Evolutionary conservation across 2,888 invertebrate species (phyloP).

Genomic region (Beris chalybata): DNA sequence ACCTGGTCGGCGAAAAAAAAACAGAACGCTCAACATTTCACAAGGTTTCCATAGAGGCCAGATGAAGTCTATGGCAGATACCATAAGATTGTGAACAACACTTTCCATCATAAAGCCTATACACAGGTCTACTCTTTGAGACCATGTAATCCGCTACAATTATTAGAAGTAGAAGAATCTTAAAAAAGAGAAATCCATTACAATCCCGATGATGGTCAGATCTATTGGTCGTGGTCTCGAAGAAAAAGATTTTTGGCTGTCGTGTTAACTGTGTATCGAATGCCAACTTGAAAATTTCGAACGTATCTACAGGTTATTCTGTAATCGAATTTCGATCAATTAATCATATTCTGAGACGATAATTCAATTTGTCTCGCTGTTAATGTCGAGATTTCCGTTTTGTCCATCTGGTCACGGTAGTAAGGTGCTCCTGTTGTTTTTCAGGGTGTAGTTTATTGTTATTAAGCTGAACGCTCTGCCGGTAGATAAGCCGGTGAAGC

Average conservation of each 20-base stretch:
- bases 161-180: no score
- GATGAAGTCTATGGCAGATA: no score
- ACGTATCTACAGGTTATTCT: constrained; percentile 12
- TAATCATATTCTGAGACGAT: constrained; percentile 34
- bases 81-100: no score
- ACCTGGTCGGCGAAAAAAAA: background rate
- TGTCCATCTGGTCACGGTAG: constrained; percentile 16
- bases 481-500: constrained; percentile 2
- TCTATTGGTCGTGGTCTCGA: background rate
- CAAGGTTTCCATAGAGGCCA: constrained; percentile 3
- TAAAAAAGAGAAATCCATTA: constrained; percentile 20
- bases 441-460: constrained; percentile 8
- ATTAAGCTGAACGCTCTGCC: no score
- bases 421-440: constrained; percentile 24
- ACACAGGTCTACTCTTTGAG: no score
- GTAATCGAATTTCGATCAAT: constrained; percentile 33
- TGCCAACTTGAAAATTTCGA: constrained; percentile 4
- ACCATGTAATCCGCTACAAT: no score
- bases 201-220: constrained; percentile 4
- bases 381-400: constrained; percentile 18
- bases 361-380: constrained; percentile 34
- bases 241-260: constrained; percentile 4
- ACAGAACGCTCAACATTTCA: background rate
- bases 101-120: no score
- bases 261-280: constrained; percentile 33